Conservation (phyloP, 1,140 invertebrate species). For the Magallana ariakensis region DNA sequence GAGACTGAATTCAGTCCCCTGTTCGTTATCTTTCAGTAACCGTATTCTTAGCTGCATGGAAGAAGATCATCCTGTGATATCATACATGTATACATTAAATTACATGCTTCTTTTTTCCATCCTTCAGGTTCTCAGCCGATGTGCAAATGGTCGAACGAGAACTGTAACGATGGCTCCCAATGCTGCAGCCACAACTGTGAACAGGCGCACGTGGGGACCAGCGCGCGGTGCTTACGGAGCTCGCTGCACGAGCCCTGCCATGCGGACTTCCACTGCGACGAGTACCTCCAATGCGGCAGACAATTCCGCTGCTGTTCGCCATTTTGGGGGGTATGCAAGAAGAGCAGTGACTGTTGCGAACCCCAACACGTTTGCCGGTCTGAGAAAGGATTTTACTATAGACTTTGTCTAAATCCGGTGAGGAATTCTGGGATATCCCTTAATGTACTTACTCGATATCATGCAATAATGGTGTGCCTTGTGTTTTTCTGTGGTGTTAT, state of each 20-base stretch:
- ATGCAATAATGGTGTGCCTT: neutral
- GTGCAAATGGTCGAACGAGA: constrained; percentile 39
- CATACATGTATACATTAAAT: too few relatives aligned
- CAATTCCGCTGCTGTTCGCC: constrained; percentile 16
- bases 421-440: neutral
- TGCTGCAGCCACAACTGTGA: constrained; percentile 21
- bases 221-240: neutral
- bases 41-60: too few relatives aligned
- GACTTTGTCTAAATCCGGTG: neutral
- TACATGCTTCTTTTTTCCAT: neutral
- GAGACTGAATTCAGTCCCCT: too few relatives aligned
- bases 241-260: neutral
- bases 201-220: neutral
- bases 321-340: constrained; percentile 17
- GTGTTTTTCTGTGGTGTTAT: neutral
- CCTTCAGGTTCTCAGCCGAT: neutral
- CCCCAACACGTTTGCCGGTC: neutral
- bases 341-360: neutral
- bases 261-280: constrained; percentile 17
- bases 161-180: neutral
- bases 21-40: too few relatives aligned
- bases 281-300: neutral
- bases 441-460: too few relatives aligned
- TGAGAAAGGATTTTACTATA: constrained; percentile 18
- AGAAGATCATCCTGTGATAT: too few relatives aligned